These are phyloP conservation scores for Sericinus montela DNA, from an alignment of 2,888 invertebrate species.

Conservation along the genomic window DNA sequence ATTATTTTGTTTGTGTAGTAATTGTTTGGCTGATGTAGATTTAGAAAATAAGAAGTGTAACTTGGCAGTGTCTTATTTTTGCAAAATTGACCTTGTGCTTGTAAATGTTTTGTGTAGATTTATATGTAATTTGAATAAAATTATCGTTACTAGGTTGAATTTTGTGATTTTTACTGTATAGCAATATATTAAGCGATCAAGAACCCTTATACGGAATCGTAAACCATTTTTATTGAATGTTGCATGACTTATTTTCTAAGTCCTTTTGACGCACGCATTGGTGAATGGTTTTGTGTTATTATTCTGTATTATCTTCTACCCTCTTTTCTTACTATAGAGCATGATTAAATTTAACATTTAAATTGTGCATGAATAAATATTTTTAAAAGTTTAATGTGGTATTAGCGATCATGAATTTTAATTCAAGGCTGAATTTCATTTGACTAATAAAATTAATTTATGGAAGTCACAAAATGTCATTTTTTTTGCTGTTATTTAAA, in stretches of 20 bases:
- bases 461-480: no score
- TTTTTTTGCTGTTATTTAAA: no score
- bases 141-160: constrained; percentile 12
- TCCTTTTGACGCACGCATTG: constrained; percentile 24
- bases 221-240: constrained; percentile 24
- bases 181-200: constrained; percentile 69
- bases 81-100: constrained; percentile 22
- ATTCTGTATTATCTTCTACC: constrained; percentile 7
- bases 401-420: background rate
- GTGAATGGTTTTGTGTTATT: constrained; percentile 19
- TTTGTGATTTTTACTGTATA: constrained; percentile 34
- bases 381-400: background rate
- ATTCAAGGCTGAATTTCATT: background rate
- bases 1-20: constrained; percentile 11
- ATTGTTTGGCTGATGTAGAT: constrained; percentile 22
- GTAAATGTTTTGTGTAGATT: constrained; percentile 11
- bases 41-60: constrained; percentile 23
- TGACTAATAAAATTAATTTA: constrained; percentile 15
- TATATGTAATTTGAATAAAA: constrained; percentile 15
- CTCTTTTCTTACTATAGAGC: constrained; percentile 10
- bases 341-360: constrained; percentile 17
- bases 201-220: constrained; percentile 28
- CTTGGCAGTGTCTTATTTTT: constrained; percentile 32
- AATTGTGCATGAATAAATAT: constrained; percentile 9
- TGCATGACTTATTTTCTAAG: constrained; percentile 34